phyloP scores from a whole-genome alignment of 2,797 vertebrate genomes.

The Pangasius krempfi region DNA sequence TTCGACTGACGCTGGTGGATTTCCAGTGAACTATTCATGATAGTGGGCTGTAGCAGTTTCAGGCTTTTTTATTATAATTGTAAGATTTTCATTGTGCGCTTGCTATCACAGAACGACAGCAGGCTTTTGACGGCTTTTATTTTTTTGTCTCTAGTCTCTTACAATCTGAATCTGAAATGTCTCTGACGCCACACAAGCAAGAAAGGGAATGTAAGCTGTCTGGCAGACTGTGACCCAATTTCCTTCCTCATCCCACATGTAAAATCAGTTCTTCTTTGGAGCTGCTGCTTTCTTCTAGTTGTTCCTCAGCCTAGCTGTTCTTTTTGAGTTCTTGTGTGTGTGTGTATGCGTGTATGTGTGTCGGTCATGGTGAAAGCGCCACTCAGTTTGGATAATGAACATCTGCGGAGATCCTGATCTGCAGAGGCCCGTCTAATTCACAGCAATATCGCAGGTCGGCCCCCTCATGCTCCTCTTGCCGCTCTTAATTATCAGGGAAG shows the following conservation, averaged over 20 bases:
- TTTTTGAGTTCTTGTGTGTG: constrained; percentile 26
- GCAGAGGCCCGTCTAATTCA: constrained; percentile 40
- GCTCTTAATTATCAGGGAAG: constrained; percentile 55
- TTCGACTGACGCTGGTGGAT: not conserved
- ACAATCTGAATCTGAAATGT: constrained; percentile 14
- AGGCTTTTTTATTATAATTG: not conserved
- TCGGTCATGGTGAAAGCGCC: constrained; percentile 29
- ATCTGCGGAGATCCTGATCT: constrained; percentile 51
- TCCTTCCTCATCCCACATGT: constrained; percentile 39
- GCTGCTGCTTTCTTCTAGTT: constrained; percentile 13
- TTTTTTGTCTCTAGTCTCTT: not conserved
- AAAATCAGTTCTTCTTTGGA: constrained; percentile 29
- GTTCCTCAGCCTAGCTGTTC: constrained; percentile 6
- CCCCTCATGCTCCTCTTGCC: constrained; percentile 29
- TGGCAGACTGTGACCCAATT: constrained; percentile 63
- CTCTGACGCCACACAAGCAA: constrained; percentile 34
- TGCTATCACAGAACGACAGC: not conserved
- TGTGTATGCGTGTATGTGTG: not conserved
- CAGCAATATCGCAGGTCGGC: constrained; percentile 41
- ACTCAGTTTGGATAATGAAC: constrained; percentile 53
- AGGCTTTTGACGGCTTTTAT: constrained; percentile 8
- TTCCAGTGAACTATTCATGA: not conserved
- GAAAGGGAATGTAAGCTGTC: constrained; percentile 46
- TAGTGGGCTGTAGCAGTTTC: not conserved
- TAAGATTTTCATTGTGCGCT: not conserved